Percentiles rank a stretch among this genome's conserved stretches.
Conservation (phyloP, 2,797 vertebrate species). For the Kryptolebias ocellatus region DNA sequence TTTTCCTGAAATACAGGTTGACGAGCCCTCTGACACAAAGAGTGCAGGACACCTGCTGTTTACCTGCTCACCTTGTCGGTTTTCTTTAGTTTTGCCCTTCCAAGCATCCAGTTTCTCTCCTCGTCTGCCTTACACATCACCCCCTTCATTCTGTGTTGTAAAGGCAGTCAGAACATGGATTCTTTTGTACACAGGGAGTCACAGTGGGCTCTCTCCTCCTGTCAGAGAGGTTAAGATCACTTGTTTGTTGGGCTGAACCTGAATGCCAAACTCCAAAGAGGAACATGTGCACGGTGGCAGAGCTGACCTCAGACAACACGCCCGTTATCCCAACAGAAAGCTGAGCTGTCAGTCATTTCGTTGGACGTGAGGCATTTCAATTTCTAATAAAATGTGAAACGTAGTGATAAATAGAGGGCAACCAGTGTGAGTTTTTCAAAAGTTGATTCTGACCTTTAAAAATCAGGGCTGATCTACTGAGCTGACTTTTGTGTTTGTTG, state of each 20-base stretch:
- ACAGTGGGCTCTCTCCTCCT: conserved; percentile 34
- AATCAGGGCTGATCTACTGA: too few species aligned
- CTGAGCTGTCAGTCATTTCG: conserved; percentile 53
- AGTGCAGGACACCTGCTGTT: conserved; percentile 32
- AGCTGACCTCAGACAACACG: conserved; percentile 54
- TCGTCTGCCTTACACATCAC: conserved; percentile 16
- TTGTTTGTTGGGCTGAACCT: conserved; percentile 55
- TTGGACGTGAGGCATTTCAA: conserved; percentile 19
- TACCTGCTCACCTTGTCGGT: conserved; percentile 14
- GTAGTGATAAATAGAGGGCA: neutral
- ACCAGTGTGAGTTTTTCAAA: too few species aligned
- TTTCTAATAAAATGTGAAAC: conserved; percentile 38
- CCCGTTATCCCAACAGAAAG: conserved; percentile 42
- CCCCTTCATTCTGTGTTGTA: conserved; percentile 26
- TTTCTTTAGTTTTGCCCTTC: conserved; percentile 8
- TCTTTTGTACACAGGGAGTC: conserved; percentile 51
- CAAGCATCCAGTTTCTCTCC: conserved; percentile 1
- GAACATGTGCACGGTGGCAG: conserved; percentile 36
- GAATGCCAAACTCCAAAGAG: conserved; percentile 34
- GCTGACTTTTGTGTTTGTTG: too few species aligned
- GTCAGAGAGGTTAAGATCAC: conserved; percentile 71
- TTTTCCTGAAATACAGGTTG: conserved; percentile 25
- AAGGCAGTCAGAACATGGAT: conserved; percentile 47
- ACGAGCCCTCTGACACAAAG: conserved; percentile 32
- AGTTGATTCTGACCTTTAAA: neutral